phyloP scores from a whole-genome alignment of 2,797 vertebrate species.

The Onychomys leucogaster region DNA sequence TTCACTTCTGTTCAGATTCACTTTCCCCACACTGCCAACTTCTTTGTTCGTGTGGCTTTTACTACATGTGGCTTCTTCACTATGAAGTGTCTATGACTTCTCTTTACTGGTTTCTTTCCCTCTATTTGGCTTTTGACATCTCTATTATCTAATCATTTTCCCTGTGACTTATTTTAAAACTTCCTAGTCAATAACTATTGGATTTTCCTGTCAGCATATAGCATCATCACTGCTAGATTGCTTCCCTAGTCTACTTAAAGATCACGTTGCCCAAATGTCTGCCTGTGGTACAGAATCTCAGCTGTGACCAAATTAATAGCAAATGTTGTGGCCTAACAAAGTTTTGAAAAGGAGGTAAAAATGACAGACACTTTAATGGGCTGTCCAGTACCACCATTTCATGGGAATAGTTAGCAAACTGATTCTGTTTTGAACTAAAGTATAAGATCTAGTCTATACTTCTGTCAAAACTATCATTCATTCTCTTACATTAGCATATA shows the following conservation, averaged over 20 bases:
- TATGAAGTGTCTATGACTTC: neutral
- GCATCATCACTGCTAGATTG: neutral
- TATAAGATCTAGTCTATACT: neutral
- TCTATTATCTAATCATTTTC: slow-evolving; percentile 8
- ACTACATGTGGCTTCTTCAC: neutral
- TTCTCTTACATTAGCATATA: neutral
- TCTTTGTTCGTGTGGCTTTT: neutral
- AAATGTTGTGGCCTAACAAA: neutral
- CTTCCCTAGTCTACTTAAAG: neutral
- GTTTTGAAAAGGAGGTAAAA: neutral
- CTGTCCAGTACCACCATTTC: neutral
- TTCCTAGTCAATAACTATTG: neutral
- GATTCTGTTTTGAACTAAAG: neutral
- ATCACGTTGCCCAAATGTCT: neutral
- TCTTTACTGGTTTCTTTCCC: neutral
- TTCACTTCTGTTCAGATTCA: neutral
- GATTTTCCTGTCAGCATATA: neutral
- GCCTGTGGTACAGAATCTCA: neutral
- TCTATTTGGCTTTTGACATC: neutral
- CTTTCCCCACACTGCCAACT: neutral
- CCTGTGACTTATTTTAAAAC: neutral
- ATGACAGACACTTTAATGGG: neutral
- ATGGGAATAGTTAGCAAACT: neutral
- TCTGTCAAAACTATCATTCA: neutral
- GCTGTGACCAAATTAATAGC: neutral